Conservation (phyloP, 2,888 invertebrate genomes). For the Netelia virgata region DNA sequence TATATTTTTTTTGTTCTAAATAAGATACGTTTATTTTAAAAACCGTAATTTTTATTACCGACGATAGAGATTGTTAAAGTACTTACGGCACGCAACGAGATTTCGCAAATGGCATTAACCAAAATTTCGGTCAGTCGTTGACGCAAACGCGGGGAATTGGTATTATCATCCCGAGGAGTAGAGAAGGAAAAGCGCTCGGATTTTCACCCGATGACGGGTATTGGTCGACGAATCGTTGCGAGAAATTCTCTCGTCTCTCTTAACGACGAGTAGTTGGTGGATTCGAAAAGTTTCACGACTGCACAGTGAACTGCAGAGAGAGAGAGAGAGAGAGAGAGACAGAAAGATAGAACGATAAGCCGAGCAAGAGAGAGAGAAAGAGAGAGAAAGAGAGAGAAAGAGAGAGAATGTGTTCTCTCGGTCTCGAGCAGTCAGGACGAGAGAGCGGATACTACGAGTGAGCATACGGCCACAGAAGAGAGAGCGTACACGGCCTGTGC, state of each 20-base stretch:
- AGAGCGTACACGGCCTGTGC: conserved; percentile 33
- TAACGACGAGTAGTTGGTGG: conserved; percentile 32
- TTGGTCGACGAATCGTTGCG: conserved; percentile 41
- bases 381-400: not conserved
- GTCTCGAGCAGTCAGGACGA: conserved; percentile 13
- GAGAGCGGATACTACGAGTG: conserved; percentile 25
- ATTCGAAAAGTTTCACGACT: conserved; percentile 41
- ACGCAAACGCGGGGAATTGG: not conserved
- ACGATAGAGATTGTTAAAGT: too few relatives aligned
- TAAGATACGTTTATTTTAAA: too few relatives aligned
- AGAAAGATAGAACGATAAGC: conserved; percentile 1
- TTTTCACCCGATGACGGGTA: conserved; percentile 22
- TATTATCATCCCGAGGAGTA: not conserved
- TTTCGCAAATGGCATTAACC: too few relatives aligned
- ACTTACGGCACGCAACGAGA: too few relatives aligned
- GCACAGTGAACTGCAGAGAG: not conserved
- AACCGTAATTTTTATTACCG: too few relatives aligned
- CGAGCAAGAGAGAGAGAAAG: not conserved
- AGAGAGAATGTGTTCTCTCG: conserved; percentile 12
- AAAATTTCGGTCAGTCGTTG: not conserved
- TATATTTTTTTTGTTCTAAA: too few relatives aligned
- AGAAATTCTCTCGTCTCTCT: conserved; percentile 10
- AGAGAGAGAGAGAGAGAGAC: not conserved
- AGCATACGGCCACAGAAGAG: conserved; percentile 23
- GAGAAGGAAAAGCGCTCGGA: not conserved